Base-by-base conservation (phyloP, 1,140 invertebrate species). In the Meloidogyne chitwoodi region DNA sequence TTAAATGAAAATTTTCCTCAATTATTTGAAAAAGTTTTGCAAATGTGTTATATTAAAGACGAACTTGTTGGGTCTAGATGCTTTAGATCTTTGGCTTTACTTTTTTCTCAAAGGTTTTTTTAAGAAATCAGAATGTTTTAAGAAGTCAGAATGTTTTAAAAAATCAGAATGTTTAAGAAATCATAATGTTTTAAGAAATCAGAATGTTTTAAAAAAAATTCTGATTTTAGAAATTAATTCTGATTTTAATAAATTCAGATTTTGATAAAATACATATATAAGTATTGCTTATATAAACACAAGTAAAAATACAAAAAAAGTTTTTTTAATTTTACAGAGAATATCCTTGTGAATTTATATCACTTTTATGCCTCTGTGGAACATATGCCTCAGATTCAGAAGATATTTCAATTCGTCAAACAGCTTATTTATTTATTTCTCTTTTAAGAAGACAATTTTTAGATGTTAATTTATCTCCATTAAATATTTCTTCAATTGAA, bases 291-390 rank as follows among this genome's bases (percentile, higher is more conserved):
- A n/a, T n/a, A n/a, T n/a, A n/a, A n/a, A n/a, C n/a, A n/a, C n/a
- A n/a, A n/a, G n/a, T n/a, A n/a, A n/a, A n/a, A n/a, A n/a, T n/a
- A n/a, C n/a, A n/a, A n/a, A n/a, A n/a, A n/a, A n/a, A n/a, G n/a
- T n/a, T n/a, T n/a, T 84, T 87, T 77, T 87, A 44, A 44, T 19
- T 44, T 56, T 19, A 48, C 0, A 94, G 95, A 82, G 96, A 98
- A 88, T 98, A 98, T 90, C 95, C 96, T 11, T 98, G 96, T 89
- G 96, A 99, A 88, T 94, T 96, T 88, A 96, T 95, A 31, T 94
- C 95, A 14, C 93, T 99, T 82, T 94, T 99, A 83, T 98, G 96
- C 86, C 93, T 98, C 10, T 95, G 95, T 0, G 90, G 99, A 27
- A 92, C 98, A 89, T 96, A 94, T 88, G 94, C 94, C 4, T 31